Percentiles rank a stretch among this genome's conserved stretches.
Evolutionary conservation across 1,140 invertebrate species (phyloP).

Genomic region (Drosophila tropicalis): DNA sequence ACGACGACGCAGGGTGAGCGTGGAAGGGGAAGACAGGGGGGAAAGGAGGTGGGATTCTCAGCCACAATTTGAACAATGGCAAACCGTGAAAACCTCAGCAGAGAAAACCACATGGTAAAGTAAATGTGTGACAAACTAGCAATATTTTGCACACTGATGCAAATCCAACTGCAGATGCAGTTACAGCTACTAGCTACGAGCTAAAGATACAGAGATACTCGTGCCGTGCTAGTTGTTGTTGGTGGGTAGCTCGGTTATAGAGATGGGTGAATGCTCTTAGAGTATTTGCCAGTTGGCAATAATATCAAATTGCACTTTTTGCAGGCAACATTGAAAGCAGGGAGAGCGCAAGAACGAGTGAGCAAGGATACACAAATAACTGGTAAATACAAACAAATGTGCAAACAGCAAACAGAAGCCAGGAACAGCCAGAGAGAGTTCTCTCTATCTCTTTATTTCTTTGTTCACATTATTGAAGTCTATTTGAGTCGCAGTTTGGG

Average conservation of each 20-base stretch:
- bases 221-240: not conserved
- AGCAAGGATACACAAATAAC: conserved; percentile 73
- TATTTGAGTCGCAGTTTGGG: conserved; percentile 57
- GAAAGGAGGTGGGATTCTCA: conserved; percentile 11
- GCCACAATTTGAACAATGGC: conserved; percentile 63
- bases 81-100: conserved; percentile 63
- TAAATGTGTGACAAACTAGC: conserved; percentile 42
- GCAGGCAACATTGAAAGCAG: conserved; percentile 19
- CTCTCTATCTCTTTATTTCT: not conserved
- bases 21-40: not conserved
- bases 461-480: conserved; percentile 62
- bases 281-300: conserved; percentile 78
- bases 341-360: conserved; percentile 20
- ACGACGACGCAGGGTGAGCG: not conserved
- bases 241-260: conserved; percentile 12
- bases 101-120: conserved; percentile 44
- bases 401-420: conserved; percentile 55
- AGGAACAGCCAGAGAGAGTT: not conserved
- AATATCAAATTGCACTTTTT: conserved; percentile 81
- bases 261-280: conserved; percentile 43
- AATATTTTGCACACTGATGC: conserved; percentile 45
- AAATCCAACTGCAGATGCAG: conserved; percentile 18
- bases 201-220: conserved; percentile 27
- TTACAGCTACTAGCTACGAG: conserved; percentile 14
- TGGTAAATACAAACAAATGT: conserved; percentile 78